These are phyloP conservation scores for Caradrina kadenii DNA, from an alignment of 2,888 invertebrate species.

Conservation along the genomic window DNA sequence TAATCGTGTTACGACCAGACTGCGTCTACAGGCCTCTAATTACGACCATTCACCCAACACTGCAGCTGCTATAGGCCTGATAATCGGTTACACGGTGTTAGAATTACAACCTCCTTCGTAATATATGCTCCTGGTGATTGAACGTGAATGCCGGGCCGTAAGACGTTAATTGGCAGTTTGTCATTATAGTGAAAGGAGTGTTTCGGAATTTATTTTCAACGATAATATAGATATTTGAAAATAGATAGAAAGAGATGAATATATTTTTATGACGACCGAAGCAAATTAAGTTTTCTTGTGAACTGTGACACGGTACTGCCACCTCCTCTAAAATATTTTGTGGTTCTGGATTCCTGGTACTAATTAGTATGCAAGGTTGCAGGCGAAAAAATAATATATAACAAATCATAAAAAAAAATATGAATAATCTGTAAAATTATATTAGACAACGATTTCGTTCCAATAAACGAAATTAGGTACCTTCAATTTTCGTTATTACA, in stretches of 20 bases:
- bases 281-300: not conserved
- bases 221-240: too few relatives aligned
- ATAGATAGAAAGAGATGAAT: not conserved
- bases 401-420: not conserved
- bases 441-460: constrained; percentile 32
- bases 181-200: not conserved
- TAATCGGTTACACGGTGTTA: constrained; percentile 47
- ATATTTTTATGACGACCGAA: not conserved
- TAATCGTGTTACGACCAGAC: constrained; percentile 68
- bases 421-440: not conserved
- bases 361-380: too few relatives aligned
- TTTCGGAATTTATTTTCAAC: not conserved
- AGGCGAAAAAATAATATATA: too few relatives aligned
- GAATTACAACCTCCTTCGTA: constrained; percentile 43
- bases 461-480: constrained; percentile 22
- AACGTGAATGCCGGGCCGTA: constrained; percentile 28
- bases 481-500: constrained; percentile 33
- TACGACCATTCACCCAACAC: constrained; percentile 58
- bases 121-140: constrained; percentile 49
- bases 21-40: constrained; percentile 59
- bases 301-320: not conserved
- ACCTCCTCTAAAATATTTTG: not conserved
- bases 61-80: constrained; percentile 31
- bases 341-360: not conserved
- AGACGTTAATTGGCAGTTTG: constrained; percentile 14